Percentiles rank a stretch among this genome's conserved stretches.
Conservation (phyloP, 2,113 vertebrate species). For the Manacus vitellinus region DNA sequence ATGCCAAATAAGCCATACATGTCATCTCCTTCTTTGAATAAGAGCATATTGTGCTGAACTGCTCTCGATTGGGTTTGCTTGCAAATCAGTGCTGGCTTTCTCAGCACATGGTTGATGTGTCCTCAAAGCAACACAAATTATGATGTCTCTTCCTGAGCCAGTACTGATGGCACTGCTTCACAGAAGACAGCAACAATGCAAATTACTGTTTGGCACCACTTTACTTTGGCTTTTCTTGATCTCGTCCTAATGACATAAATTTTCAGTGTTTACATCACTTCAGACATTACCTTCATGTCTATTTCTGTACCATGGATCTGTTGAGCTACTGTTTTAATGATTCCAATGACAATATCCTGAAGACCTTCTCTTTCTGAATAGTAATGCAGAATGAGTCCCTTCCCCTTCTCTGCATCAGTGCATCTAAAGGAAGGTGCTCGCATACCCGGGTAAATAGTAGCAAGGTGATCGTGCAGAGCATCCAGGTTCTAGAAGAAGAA, state of each 20-base stretch:
- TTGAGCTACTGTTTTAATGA: constrained; percentile 97
- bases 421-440: constrained; percentile 96
- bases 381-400: constrained; percentile 96
- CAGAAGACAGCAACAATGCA: neutral
- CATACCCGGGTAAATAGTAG: constrained; percentile 98
- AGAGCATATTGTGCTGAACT: neutral
- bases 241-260: neutral
- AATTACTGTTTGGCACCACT: neutral
- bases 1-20: neutral
- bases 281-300: constrained; percentile 92
- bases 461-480: constrained; percentile 95
- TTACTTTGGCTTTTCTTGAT: neutral
- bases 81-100: neutral
- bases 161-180: neutral
- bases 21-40: neutral
- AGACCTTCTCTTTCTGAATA: constrained; percentile 98
- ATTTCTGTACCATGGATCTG: constrained; percentile 98
- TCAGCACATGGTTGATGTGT: neutral
- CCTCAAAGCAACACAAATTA: neutral
- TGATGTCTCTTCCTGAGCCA: neutral
- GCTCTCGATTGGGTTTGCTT: neutral
- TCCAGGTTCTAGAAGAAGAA: constrained; percentile 87
- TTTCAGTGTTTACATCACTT: neutral
- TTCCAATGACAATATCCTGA: constrained; percentile 98
- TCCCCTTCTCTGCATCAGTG: constrained; percentile 94